Evolutionary conservation across 2,113 vertebrate genomes (phyloP).

Genomic region (Pterocles orientalis): DNA sequence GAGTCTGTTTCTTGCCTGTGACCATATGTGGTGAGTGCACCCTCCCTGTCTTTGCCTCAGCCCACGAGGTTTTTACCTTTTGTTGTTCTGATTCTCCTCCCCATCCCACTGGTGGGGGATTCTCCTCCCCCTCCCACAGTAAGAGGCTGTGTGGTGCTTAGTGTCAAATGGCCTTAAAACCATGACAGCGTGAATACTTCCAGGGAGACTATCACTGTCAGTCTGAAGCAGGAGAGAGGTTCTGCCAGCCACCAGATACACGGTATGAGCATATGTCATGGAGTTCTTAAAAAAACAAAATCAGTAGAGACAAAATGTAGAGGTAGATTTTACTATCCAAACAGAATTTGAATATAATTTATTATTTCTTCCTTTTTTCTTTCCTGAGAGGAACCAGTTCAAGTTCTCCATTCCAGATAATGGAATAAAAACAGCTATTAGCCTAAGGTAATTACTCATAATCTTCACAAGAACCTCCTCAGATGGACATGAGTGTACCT

Average conservation of each 20-base stretch:
- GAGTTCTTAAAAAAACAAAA: neutral
- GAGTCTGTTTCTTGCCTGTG: no score
- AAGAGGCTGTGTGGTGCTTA: no score
- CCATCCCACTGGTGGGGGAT: no score
- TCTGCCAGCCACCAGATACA: neutral
- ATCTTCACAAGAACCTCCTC: slow-evolving; percentile 65
- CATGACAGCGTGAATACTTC: neutral
- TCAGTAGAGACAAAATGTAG: neutral
- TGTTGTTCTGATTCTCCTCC: no score
- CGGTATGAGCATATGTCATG: neutral
- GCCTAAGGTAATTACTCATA: slow-evolving; percentile 58
- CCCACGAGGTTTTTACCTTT: no score
- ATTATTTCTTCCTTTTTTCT: neutral
- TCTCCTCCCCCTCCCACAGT: no score
- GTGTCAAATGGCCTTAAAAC: no score
- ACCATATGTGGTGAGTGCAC: no score
- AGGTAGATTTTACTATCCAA: neutral
- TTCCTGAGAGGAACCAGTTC: neutral
- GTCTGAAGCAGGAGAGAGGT: neutral
- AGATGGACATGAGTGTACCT: slow-evolving; percentile 56
- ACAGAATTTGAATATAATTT: neutral
- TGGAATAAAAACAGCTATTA: slow-evolving; percentile 44
- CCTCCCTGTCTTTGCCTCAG: no score
- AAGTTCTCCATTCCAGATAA: slow-evolving; percentile 45
- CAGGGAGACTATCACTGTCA: neutral